phyloP scores from a whole-genome alignment of 2,888 invertebrate genomes.

The Drosophila rellima region DNA sequence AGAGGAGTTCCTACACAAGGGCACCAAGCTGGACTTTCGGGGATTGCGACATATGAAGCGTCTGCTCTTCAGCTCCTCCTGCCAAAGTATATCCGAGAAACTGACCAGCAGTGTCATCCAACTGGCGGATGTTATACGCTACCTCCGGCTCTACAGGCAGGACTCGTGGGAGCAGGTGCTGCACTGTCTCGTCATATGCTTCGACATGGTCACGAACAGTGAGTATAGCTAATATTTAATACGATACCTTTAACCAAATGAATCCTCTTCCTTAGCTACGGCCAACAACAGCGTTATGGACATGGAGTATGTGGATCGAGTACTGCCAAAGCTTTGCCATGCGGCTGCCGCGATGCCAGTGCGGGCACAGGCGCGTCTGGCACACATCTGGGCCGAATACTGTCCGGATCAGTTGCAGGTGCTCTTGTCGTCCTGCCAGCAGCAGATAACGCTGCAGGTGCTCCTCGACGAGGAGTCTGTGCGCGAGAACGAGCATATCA shows the following conservation, averaged over 20 bases:
- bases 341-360: constrained; percentile 91
- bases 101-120: constrained; percentile 77
- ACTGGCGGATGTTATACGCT: constrained; percentile 73
- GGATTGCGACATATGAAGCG: constrained; percentile 87
- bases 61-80: constrained; percentile 77
- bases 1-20: constrained; percentile 51
- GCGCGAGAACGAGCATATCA: constrained; percentile 94
- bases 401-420: constrained; percentile 89
- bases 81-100: constrained; percentile 75
- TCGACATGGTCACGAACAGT: constrained; percentile 91
- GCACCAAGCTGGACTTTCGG: constrained; percentile 88
- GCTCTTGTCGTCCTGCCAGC: constrained; percentile 93
- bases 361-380: constrained; percentile 91
- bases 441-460: constrained; percentile 94
- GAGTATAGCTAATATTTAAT: constrained; percentile 76
- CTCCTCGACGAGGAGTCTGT: constrained; percentile 92
- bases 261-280: constrained; percentile 6
- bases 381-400: constrained; percentile 92
- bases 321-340: constrained; percentile 92
- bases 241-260: background rate
- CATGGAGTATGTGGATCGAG: constrained; percentile 93
- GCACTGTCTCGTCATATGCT: constrained; percentile 90
- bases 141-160: constrained; percentile 50
- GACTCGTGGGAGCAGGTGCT: constrained; percentile 81
- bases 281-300: constrained; percentile 87